These are phyloP conservation scores for Bagarius yarrelli DNA, from an alignment of 2,113 vertebrate species.

Conservation along the genomic window DNA sequence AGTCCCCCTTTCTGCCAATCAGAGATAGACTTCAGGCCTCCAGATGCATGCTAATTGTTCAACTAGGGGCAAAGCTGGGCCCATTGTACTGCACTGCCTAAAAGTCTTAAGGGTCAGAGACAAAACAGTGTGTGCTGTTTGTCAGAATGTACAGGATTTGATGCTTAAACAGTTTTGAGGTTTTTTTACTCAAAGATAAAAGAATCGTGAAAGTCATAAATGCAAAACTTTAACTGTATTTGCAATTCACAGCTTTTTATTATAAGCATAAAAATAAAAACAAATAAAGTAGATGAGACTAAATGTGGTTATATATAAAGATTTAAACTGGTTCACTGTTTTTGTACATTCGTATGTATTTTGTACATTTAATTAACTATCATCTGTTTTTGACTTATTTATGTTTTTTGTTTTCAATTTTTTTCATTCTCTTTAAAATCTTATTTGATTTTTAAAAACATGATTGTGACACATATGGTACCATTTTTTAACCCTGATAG, in stretches of 20 bases:
- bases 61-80: neutral
- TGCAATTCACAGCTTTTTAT: neutral
- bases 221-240: neutral
- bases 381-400: neutral
- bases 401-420: too few relatives aligned
- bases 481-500: neutral
- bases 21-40: constrained; percentile 42
- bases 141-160: neutral
- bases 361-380: neutral
- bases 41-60: neutral
- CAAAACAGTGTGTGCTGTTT: neutral
- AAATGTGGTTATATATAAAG: neutral
- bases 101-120: neutral
- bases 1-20: constrained; percentile 24
- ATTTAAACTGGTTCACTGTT: neutral
- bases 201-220: neutral
- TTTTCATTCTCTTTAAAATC: too few relatives aligned
- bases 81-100: neutral
- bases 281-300: neutral
- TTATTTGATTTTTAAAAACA: too few relatives aligned
- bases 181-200: neutral
- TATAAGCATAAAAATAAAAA: neutral
- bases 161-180: too few relatives aligned
- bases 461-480: neutral
- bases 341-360: neutral